Conservation (phyloP, 2,888 invertebrate genomes). For the Allacma fusca region DNA sequence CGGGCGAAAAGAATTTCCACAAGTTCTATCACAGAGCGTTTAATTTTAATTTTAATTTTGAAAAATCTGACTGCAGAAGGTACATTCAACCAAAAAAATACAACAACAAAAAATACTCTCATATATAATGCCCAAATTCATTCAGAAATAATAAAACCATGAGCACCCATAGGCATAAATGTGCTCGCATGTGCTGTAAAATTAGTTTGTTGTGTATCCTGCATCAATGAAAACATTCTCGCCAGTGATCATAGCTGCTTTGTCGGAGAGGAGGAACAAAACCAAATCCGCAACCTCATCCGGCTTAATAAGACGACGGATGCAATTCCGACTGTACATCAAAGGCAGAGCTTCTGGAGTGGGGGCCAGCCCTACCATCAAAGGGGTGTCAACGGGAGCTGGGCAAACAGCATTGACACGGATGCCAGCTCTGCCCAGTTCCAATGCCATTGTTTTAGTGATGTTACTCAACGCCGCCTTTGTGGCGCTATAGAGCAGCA, state of each 20-base stretch:
- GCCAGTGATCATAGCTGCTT: constrained; percentile 42
- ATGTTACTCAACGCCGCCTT: constrained; percentile 36
- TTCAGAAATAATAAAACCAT: no score
- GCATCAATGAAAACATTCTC: constrained; percentile 37
- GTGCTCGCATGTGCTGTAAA: no score
- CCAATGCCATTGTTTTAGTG: constrained; percentile 38
- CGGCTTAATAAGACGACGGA: constrained; percentile 2
- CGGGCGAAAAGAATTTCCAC: no score
- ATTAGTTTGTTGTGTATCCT: constrained; percentile 31
- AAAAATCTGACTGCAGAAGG: no score
- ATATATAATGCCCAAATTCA: no score
- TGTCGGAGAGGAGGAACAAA: constrained; percentile 28
- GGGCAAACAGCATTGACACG: constrained; percentile 45
- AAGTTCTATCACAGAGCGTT: no score
- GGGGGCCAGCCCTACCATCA: no score
- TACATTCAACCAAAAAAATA: no score
- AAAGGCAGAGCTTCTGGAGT: no score
- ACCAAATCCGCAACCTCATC: constrained; percentile 38
- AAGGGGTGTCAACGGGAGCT: constrained; percentile 32
- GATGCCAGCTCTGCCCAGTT: constrained; percentile 33
- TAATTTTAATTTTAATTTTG: no score
- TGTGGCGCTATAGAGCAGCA: constrained; percentile 24
- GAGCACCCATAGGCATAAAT: no score
- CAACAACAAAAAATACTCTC: no score
- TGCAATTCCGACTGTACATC: background rate